Evolutionary conservation across 2,113 vertebrate species (phyloP).

Genomic region (Hippocampus zosterae): DNA sequence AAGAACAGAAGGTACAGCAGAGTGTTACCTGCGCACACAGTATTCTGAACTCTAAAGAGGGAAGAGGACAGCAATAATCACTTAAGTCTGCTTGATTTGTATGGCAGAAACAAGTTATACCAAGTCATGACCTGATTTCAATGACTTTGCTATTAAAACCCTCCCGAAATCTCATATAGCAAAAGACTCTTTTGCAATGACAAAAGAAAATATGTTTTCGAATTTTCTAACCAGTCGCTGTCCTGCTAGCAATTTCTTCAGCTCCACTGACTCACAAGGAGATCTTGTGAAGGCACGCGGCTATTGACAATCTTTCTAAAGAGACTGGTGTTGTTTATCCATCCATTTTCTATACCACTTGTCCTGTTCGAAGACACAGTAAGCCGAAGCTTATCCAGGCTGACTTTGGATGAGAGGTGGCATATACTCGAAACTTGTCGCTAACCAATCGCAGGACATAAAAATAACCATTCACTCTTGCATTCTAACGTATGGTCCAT

Average conservation of each 20-base stretch:
- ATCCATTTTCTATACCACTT: not conserved
- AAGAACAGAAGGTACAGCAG: conserved; percentile 21
- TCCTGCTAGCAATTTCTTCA: not conserved
- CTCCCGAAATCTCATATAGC: conserved; percentile 70
- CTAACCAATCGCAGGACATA: no score
- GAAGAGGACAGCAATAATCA: not conserved
- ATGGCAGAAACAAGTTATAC: conserved; percentile 53
- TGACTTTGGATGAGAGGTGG: no score
- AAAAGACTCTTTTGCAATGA: conserved; percentile 78
- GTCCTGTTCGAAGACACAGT: not conserved
- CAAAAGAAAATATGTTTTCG: conserved; percentile 33
- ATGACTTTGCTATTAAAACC: conserved; percentile 59
- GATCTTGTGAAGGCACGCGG: not conserved
- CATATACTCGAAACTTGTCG: no score
- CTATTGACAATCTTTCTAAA: no score
- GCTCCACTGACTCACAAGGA: not conserved
- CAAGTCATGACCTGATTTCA: conserved; percentile 61
- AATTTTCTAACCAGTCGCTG: not conserved
- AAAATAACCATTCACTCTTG: no score
- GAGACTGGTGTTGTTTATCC: not conserved
- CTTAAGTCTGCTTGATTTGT: conserved; percentile 7
- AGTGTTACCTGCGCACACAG: conserved; percentile 7
- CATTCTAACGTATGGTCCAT: no score
- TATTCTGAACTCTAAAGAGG: not conserved
- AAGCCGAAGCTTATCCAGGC: no score